Evolutionary conservation across 2,797 vertebrate species (phyloP), one percentile per base, ranked within the genome.

Genomic region (Tokudaia tokunoshimensis): DNA sequence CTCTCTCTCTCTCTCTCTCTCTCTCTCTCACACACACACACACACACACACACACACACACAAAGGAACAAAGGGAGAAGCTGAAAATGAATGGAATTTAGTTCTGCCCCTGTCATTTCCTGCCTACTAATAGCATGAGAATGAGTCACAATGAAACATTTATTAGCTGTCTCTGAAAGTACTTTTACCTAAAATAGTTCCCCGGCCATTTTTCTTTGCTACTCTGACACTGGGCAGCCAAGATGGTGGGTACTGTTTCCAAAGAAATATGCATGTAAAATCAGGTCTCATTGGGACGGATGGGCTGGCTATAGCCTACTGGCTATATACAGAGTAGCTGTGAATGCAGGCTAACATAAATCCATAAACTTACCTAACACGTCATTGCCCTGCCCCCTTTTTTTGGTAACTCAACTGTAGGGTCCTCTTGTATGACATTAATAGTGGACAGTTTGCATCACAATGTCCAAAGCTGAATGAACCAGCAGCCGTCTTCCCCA

Each of bases 71-170:
- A 89, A 95, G 41, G 0, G 0, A 83, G 67, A 85, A 0, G 0
- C 92, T 94, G 95, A 96, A 92, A 90, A 75, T 74, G 88, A 95
- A 89, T 81, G 87, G 94, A 92, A 94, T 96, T 97, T 24, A 6
- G 59, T 76, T 52, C 94, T 86, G 74, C 95, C 94, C 94, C 95
- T 97, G 97, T 97, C 97, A 92, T 97, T 91, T 50, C 92, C 93
- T 97, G 92, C 61, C 98, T 98, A 97, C 98, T 98, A 97, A 98
- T 98, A 98, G 96, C 87, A 88, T 96, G 88, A 0, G 0, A 90
- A 96, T 97, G 97, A 98, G 97, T 98, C 98, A 97, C 84, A 87
- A 20, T 79, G 97, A 97, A 95, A 96, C 91, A 89, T 93, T 96
- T 96, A 96, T 97, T 97, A 97, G 78, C 94, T 44, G 94, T 96